Conservation (phyloP, 1,140 invertebrate species). For the Euwallacea fornicatus region DNA sequence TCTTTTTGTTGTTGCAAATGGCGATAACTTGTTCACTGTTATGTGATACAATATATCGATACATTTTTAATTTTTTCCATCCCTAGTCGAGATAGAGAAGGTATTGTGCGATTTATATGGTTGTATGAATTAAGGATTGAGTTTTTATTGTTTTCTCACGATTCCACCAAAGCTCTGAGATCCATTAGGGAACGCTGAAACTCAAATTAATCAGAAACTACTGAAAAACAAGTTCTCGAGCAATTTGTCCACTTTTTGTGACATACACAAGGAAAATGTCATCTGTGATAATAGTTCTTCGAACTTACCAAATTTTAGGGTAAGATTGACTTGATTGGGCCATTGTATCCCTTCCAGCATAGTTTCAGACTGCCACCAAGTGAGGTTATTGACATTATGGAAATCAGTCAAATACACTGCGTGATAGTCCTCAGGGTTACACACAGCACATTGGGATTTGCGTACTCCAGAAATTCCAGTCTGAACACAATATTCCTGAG, state of each 20-base stretch:
- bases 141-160: slow-evolving; percentile 6
- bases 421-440: slow-evolving; percentile 68
- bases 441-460: slow-evolving; percentile 65
- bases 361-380: slow-evolving; percentile 99
- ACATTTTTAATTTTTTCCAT: too few species aligned
- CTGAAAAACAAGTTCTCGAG: neutral
- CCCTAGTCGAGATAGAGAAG: slow-evolving; percentile 8
- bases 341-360: slow-evolving; percentile 92
- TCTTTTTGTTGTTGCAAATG: too few species aligned
- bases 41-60: too few species aligned
- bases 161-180: neutral
- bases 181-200: too few species aligned
- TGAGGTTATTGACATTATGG: slow-evolving; percentile 83
- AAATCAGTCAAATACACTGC: slow-evolving; percentile 87
- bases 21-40: too few species aligned
- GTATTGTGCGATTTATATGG: slow-evolving; percentile 23
- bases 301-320: slow-evolving; percentile 79
- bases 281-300: neutral
- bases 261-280: neutral
- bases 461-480: slow-evolving; percentile 64
- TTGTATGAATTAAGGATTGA: slow-evolving; percentile 15
- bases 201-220: too few species aligned
- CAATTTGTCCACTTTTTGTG: neutral
- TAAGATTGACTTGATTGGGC: slow-evolving; percentile 90
- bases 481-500: slow-evolving; percentile 87